Evolutionary conservation across 2,797 vertebrate genomes (phyloP).

Genomic region (Phoxinus dragarum): DNA sequence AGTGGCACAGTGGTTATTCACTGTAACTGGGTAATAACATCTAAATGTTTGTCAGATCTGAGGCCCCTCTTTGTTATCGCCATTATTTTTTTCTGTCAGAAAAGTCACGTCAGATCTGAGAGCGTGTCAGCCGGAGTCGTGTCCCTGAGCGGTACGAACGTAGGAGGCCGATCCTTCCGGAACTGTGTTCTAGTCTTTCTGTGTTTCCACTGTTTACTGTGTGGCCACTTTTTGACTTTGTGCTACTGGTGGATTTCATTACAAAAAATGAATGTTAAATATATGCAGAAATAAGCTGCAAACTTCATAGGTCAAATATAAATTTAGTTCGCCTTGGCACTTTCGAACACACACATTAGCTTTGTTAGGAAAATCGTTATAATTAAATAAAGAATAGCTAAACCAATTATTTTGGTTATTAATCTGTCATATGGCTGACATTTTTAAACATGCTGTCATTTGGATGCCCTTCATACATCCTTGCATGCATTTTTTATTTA

Average conservation of each 20-base stretch:
- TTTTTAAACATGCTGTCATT: constrained; percentile 63
- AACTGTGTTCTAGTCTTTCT: constrained; percentile 58
- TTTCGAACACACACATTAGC: not conserved
- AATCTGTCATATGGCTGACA: constrained; percentile 5
- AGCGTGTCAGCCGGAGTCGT: constrained; percentile 72
- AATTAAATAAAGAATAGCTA: constrained; percentile 32
- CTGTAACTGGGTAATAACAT: constrained; percentile 80
- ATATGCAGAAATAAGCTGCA: constrained; percentile 17
- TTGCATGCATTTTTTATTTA: constrained; percentile 48
- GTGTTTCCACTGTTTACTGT: constrained; percentile 59
- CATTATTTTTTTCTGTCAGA: constrained; percentile 80
- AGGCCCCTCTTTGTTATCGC: constrained; percentile 74
- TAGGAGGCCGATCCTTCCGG: constrained; percentile 64
- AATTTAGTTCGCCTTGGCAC: not conserved
- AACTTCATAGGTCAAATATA: not conserved
- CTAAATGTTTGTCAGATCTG: constrained; percentile 84
- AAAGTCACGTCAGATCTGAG: constrained; percentile 79
- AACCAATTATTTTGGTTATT: constrained; percentile 16
- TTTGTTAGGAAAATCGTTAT: constrained; percentile 14
- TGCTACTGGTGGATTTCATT: constrained; percentile 18
- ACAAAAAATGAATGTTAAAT: constrained; percentile 19
- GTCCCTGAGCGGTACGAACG: constrained; percentile 72
- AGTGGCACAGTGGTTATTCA: constrained; percentile 72
- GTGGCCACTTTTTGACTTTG: constrained; percentile 1
- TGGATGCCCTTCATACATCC: constrained; percentile 73